Percentiles rank a stretch among this genome's conserved stretches.
Conservation (phyloP, 1,140 invertebrate species). For the Sarcophaga bullata region DNA sequence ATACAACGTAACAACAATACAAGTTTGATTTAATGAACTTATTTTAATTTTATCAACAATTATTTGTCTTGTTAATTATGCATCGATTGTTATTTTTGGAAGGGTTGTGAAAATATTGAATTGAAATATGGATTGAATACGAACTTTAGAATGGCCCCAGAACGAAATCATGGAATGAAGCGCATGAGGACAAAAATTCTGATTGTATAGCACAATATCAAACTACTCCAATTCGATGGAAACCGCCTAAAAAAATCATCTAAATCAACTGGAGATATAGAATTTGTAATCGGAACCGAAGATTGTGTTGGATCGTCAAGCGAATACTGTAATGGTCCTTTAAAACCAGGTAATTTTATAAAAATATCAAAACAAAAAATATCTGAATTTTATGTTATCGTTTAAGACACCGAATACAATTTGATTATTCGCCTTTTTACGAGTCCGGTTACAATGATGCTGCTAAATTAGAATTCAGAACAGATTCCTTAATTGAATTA, state of each 20-base stretch:
- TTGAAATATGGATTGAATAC: conserved; percentile 47
- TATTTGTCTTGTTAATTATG: background rate
- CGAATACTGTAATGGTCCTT: conserved; percentile 68
- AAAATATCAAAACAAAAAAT: background rate
- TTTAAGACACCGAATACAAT: conserved; percentile 65
- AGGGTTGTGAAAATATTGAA: conserved; percentile 46
- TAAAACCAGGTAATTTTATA: conserved; percentile 60
- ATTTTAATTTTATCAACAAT: no score
- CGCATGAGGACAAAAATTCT: conserved; percentile 46
- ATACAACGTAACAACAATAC: no score
- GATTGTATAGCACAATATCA: conserved; percentile 60
- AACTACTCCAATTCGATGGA: conserved; percentile 60
- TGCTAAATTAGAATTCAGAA: conserved; percentile 59
- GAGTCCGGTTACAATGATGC: conserved; percentile 63
- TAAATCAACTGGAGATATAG: conserved; percentile 46
- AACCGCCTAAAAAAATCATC: conserved; percentile 47
- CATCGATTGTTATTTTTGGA: background rate
- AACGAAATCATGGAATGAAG: conserved; percentile 49
- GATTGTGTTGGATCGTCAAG: conserved; percentile 48
- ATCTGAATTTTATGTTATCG: background rate
- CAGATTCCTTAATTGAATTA: conserved; percentile 58
- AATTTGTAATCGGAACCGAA: conserved; percentile 58
- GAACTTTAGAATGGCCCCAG: conserved; percentile 51
- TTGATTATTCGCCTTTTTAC: conserved; percentile 69
- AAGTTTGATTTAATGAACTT: no score